phyloP scores from a whole-genome alignment of 2,888 invertebrate species.

The Leptura quadrifasciata region DNA sequence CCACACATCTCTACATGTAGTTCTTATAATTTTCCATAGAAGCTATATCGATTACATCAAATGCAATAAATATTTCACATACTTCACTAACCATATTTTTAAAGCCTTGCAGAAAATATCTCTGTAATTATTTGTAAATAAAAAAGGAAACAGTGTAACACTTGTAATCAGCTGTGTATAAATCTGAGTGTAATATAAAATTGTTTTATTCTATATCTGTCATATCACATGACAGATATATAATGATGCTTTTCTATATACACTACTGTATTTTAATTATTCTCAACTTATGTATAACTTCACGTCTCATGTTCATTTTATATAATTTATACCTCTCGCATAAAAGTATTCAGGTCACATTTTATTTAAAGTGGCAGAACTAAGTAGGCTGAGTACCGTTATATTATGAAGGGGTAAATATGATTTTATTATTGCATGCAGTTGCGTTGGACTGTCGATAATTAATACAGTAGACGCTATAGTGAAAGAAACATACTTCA shows the following conservation, averaged over 20 bases:
- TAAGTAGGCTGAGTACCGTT: slow-evolving; percentile 38
- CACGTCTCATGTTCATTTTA: slow-evolving; percentile 6
- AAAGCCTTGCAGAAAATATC: no score
- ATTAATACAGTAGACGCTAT: neutral
- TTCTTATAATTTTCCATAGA: no score
- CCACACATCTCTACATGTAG: no score
- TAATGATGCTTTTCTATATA: neutral
- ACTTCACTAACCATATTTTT: no score
- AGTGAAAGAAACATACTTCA: neutral
- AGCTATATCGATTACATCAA: no score
- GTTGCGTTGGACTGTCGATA: neutral
- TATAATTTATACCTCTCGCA: slow-evolving; percentile 30
- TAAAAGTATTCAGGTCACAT: slow-evolving; percentile 40
- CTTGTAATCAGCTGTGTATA: no score
- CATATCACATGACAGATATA: no score
- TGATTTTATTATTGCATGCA: slow-evolving; percentile 37
- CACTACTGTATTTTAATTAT: neutral
- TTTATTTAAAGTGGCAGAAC: slow-evolving; percentile 38
- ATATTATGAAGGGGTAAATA: slow-evolving; percentile 35
- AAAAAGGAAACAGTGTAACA: no score
- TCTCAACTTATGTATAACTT: neutral
- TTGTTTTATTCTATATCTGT: no score
- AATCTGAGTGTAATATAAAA: no score
- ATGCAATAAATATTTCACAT: no score
- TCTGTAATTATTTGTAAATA: no score